Percentiles rank a stretch among this genome's conserved stretches.
Evolutionary conservation across 2,888 invertebrate genomes (phyloP).

Genomic region (Sinodicranocentrus sp.): DNA sequence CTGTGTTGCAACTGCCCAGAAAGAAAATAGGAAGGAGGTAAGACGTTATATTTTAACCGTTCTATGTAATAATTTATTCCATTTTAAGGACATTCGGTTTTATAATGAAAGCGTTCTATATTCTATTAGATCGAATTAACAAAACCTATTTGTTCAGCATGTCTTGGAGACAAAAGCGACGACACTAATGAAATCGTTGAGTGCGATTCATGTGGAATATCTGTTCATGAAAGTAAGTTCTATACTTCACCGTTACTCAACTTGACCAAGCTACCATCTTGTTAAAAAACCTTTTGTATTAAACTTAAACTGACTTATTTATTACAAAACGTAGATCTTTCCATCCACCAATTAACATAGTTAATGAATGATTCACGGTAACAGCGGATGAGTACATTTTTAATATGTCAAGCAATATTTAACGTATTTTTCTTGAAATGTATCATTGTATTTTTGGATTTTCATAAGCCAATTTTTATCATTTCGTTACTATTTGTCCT

Average conservation of each 20-base stretch:
- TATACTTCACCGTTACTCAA: not conserved
- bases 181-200: constrained; percentile 97
- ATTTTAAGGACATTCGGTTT: no score
- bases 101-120: constrained; percentile 55
- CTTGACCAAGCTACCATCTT: no score
- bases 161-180: constrained; percentile 94
- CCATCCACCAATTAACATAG: not conserved
- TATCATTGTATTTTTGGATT: no score
- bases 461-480: no score
- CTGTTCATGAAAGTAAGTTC: constrained; percentile 92
- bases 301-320: no score
- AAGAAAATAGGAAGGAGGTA: constrained; percentile 70
- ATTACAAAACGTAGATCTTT: constrained; percentile 18
- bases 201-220: constrained; percentile 97
- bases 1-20: constrained; percentile 30
- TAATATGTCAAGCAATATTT: not conserved
- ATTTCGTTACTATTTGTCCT: no score
- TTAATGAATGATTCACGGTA: no score
- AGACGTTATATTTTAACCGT: no score
- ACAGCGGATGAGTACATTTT: no score
- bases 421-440: no score
- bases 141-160: constrained; percentile 92
- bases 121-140: constrained; percentile 77
- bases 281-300: no score
- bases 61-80: no score